Conservation (phyloP, 1,140 invertebrate genomes). For the Lethrus apterus region DNA sequence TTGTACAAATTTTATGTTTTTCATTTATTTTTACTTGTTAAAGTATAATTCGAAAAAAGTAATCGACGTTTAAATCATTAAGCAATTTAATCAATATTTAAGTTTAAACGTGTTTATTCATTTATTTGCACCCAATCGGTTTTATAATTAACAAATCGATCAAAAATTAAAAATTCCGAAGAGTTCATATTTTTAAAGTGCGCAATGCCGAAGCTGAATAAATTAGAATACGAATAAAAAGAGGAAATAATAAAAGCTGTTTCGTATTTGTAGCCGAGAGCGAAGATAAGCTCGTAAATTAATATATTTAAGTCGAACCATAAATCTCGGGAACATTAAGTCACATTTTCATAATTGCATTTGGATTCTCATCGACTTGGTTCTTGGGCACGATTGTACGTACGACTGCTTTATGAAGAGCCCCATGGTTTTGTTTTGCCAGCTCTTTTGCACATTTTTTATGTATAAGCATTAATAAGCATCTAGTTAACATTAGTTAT, state of each 20-base stretch:
- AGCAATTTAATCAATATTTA: too few relatives aligned
- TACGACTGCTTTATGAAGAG: conserved; percentile 13
- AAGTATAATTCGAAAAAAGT: too few relatives aligned
- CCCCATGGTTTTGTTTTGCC: conserved; percentile 14
- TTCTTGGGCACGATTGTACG: conserved; percentile 5
- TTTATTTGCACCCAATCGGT: too few relatives aligned
- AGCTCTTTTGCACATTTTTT: too few relatives aligned
- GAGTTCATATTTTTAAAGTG: too few relatives aligned
- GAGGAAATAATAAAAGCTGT: conserved; percentile 27
- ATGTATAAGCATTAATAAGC: conserved; percentile 14
- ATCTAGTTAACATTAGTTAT: conserved; percentile 10
- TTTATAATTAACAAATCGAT: too few relatives aligned
- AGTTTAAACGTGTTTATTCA: too few relatives aligned
- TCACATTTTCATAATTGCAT: conserved; percentile 39
- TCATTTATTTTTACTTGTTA: too few relatives aligned
- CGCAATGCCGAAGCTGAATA: too few relatives aligned
- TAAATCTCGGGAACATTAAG: conserved; percentile 37
- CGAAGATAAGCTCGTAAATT: conserved; percentile 36
- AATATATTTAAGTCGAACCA: conserved; percentile 36
- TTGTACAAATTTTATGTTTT: too few relatives aligned
- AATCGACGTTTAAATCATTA: too few relatives aligned
- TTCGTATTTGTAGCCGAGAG: conserved; percentile 27
- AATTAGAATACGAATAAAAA: conserved; percentile 14
- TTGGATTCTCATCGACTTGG: conserved; percentile 25
- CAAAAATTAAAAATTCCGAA: too few relatives aligned